Evolutionary conservation across 2,888 invertebrate species (phyloP).

Genomic region (Harpalus rubripes): DNA sequence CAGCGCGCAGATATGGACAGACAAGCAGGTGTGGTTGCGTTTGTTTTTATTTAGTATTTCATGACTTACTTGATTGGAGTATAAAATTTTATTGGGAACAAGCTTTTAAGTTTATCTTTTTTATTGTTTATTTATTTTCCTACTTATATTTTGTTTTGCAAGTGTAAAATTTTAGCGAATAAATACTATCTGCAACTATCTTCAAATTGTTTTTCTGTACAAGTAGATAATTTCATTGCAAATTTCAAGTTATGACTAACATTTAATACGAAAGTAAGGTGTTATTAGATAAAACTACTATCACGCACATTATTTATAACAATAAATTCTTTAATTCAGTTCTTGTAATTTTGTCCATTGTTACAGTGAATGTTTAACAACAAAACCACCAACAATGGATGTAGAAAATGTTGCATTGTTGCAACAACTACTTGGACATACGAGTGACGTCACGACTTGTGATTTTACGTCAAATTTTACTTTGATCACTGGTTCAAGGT

Average conservation of each 20-base stretch:
- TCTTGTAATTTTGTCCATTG: not conserved
- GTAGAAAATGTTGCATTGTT: conserved; percentile 74
- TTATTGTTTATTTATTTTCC: conserved; percentile 7
- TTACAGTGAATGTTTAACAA: conserved; percentile 64
- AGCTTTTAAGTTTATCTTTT: conserved; percentile 18
- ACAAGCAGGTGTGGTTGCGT: conserved; percentile 17
- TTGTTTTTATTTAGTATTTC: conserved; percentile 19
- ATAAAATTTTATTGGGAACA: conserved; percentile 22
- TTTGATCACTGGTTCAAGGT: conserved; percentile 84
- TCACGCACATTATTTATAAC: no score
- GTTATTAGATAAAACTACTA: no score
- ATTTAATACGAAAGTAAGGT: no score
- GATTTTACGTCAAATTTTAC: conserved; percentile 81
- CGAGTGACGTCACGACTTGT: conserved; percentile 83
- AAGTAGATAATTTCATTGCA: no score
- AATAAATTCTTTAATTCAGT: no score
- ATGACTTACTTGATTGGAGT: not conserved
- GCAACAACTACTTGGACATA: conserved; percentile 80
- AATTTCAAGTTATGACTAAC: no score
- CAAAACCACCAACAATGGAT: conserved; percentile 64
- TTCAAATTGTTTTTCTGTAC: not conserved
- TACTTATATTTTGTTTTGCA: not conserved
- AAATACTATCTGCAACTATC: not conserved
- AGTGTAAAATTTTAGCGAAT: no score
- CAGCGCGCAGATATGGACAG: conserved; percentile 7